phyloP scores from a whole-genome alignment of 2,113 vertebrate genomes.

The Antigone vipio region DNA sequence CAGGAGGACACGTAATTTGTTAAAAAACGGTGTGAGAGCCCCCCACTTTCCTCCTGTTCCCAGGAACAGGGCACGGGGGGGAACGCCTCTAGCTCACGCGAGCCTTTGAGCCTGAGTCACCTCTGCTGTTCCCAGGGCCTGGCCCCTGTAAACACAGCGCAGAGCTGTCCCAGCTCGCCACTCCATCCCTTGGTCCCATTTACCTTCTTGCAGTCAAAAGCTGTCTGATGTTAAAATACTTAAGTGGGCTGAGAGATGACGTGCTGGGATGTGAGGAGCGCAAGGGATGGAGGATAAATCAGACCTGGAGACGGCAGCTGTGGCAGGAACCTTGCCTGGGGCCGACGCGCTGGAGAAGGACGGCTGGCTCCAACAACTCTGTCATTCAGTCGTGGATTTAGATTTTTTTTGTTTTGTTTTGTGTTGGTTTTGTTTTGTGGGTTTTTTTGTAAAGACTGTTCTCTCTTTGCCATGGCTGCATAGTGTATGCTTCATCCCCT shows the following conservation, averaged over 20 bases:
- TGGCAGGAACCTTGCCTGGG: not conserved
- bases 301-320: not conserved
- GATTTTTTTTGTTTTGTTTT: not conserved
- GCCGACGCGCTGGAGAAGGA: not conserved
- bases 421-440: not conserved
- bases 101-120: not conserved
- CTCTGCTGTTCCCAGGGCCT: not conserved
- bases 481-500: not conserved
- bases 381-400: not conserved
- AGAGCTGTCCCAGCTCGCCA: not conserved
- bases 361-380: not conserved
- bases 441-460: not conserved
- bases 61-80: too few relatives aligned
- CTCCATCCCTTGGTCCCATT: accelerated
- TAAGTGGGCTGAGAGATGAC: not conserved
- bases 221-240: not conserved
- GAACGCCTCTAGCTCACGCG: not conserved
- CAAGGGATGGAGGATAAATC: not conserved
- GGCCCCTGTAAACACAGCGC: not conserved
- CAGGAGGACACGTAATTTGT: not conserved
- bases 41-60: not conserved
- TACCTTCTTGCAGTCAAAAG: not conserved
- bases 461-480: not conserved
- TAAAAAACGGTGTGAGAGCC: not conserved
- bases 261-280: not conserved